Evolutionary conservation across 2,888 invertebrate genomes (phyloP).

Genomic region (Proisotoma minuta): DNA sequence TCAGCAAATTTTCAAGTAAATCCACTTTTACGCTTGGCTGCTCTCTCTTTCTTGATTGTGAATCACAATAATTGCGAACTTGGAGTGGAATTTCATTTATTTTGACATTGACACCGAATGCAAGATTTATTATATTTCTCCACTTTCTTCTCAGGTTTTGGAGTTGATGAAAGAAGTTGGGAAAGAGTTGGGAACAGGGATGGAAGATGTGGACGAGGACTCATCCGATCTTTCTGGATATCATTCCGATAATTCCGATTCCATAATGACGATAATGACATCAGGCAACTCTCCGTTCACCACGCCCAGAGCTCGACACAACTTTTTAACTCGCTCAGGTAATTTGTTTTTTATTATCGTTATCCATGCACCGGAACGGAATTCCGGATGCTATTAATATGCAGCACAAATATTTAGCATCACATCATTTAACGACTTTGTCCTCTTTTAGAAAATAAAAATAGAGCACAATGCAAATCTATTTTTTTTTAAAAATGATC

Average conservation of each 20-base stretch:
- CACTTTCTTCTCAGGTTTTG: conserved; percentile 56
- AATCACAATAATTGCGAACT: too few relatives aligned
- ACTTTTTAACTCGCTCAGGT: conserved; percentile 55
- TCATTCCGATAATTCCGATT: conserved; percentile 80
- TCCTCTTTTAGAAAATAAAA: too few relatives aligned
- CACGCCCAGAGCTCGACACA: conserved; percentile 54
- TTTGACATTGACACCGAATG: neutral
- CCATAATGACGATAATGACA: conserved; percentile 60
- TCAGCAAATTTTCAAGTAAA: too few relatives aligned
- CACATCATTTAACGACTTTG: neutral
- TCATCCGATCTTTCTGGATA: conserved; percentile 71
- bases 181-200: conserved; percentile 48
- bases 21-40: neutral
- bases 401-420: neutral
- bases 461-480: too few relatives aligned
- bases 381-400: neutral
- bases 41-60: too few relatives aligned
- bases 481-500: too few relatives aligned
- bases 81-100: neutral
- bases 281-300: conserved; percentile 55
- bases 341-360: neutral
- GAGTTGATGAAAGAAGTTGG: conserved; percentile 64
- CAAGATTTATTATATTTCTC: neutral
- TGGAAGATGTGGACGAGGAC: conserved; percentile 53
- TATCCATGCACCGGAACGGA: neutral